Evolutionary conservation across 2,113 vertebrate genomes (phyloP).

Genomic region (Aphyosemion australe): DNA sequence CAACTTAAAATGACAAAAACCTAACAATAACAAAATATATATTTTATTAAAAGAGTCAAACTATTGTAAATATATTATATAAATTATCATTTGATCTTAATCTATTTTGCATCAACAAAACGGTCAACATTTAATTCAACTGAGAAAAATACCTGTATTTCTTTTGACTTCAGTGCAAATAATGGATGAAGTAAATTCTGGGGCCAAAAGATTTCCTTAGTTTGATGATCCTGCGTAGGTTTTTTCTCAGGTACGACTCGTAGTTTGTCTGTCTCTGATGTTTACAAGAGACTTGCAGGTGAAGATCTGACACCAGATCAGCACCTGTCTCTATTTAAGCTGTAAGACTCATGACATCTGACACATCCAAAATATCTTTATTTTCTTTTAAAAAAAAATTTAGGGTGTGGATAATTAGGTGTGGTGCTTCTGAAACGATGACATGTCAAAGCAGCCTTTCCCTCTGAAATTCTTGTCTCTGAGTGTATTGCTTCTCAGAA

Average conservation of each 20-base stretch:
- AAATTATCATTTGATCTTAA: too few relatives aligned
- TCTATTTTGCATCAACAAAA: too few relatives aligned
- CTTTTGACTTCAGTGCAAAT: neutral
- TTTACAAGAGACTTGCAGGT: neutral
- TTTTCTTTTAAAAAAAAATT: slow-evolving; percentile 9
- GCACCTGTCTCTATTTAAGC: slow-evolving; percentile 43
- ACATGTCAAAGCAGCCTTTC: neutral
- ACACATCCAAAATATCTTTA: neutral
- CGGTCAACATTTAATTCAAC: too few relatives aligned
- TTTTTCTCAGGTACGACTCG: neutral
- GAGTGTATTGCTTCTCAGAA: neutral
- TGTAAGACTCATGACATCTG: neutral
- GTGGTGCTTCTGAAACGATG: neutral
- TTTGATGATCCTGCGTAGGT: neutral
- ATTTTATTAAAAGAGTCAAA: too few relatives aligned
- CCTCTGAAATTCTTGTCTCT: neutral
- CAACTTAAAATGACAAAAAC: too few relatives aligned
- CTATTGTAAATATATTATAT: too few relatives aligned
- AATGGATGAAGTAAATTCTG: neutral
- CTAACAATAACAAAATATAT: too few relatives aligned
- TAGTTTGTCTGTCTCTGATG: neutral
- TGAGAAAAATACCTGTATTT: slow-evolving; percentile 27
- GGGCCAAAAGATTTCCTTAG: neutral
- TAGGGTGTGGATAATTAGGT: neutral
- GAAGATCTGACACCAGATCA: slow-evolving; percentile 30